Base-by-base conservation (phyloP, 2,888 invertebrate species). In the Aricia artaxerxes region DNA sequence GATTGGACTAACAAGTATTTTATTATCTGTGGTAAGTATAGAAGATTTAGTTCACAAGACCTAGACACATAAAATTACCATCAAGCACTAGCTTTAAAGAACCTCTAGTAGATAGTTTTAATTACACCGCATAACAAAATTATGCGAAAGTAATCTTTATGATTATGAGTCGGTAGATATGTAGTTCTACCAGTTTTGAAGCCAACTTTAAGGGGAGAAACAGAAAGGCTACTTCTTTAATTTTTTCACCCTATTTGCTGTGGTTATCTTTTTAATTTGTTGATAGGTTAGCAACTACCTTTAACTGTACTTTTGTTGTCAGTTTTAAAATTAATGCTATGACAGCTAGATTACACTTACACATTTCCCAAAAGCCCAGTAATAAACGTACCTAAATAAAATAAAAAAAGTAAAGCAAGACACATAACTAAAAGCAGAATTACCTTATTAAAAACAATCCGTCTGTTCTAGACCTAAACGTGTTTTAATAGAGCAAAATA, bases 71-170 rank as follows among this genome's bases (percentile, higher is more conserved):
- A 69, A 69, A 69, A 69, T 69, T 35, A 69, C 69, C 35, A 69
- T 69, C 64, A 11, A 64, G 64, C 64, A 31, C 24, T 69, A 4
- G 35, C 44, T 9, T n/a, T 49, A 75, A 44, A 9, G 73, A 44
- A 73, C 73, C 73, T 24, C 69, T 35, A 35, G 24, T 49, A 49
- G 73, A 73, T 73, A 75, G 11, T 75, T 75, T 75, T 75, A 75
- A 75, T 75, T 75, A 49, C 44, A 75, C 24, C 31, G 49, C 49
- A 75, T 76, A 57, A 76, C 90, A 92, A 89, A 86, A 88, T 87
- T 87, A 87, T 86, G 86, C 86, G 85, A 85, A 88, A 85, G 85
- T 83, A 87, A 87, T 87, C 83, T 87, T 89, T 89, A 88, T 87
- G 83, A 86, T 86, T 85, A 88, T 57, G 87, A 84, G 77, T 78